These are phyloP conservation scores for Melinaea marsaeus DNA, from an alignment of 2,888 invertebrate species.

Conservation along the genomic window DNA sequence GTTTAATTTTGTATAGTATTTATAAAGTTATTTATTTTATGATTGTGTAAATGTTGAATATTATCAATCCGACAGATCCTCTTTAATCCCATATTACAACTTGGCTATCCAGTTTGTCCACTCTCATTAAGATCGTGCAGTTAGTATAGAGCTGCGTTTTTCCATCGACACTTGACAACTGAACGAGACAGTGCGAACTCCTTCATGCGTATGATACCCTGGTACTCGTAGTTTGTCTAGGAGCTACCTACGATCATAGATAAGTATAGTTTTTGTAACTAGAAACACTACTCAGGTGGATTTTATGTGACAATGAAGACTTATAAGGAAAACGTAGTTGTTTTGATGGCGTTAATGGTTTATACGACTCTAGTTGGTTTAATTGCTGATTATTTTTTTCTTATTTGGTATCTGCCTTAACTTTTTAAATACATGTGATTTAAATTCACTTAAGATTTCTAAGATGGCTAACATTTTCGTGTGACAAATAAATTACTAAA, in stretches of 20 bases:
- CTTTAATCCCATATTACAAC: constrained; percentile 41
- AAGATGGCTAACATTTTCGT: constrained; percentile 8
- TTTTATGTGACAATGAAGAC: constrained; percentile 26
- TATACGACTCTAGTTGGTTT: constrained; percentile 10
- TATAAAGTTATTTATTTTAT: neutral
- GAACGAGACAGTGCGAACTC: constrained; percentile 51
- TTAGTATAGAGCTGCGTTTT: constrained; percentile 62
- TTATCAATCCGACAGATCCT: constrained; percentile 42
- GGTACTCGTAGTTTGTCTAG: constrained; percentile 64
- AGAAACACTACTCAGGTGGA: constrained; percentile 25
- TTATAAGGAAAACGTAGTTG: constrained; percentile 41
- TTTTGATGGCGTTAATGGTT: constrained; percentile 43
- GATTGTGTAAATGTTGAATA: neutral
- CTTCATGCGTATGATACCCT: constrained; percentile 53
- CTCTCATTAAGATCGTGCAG: constrained; percentile 72
- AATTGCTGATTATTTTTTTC: constrained; percentile 18
- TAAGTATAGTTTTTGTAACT: constrained; percentile 41
- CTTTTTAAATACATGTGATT: constrained; percentile 5
- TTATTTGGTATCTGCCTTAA: constrained; percentile 17
- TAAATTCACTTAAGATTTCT: constrained; percentile 8
- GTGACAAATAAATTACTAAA: constrained; percentile 19
- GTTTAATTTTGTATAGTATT: too few species aligned
- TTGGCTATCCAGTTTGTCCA: constrained; percentile 73
- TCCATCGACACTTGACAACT: constrained; percentile 53
- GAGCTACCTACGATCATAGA: constrained; percentile 71